Conservation (phyloP, 2,888 invertebrate genomes). For the Agonopterix alstromeriana region DNA sequence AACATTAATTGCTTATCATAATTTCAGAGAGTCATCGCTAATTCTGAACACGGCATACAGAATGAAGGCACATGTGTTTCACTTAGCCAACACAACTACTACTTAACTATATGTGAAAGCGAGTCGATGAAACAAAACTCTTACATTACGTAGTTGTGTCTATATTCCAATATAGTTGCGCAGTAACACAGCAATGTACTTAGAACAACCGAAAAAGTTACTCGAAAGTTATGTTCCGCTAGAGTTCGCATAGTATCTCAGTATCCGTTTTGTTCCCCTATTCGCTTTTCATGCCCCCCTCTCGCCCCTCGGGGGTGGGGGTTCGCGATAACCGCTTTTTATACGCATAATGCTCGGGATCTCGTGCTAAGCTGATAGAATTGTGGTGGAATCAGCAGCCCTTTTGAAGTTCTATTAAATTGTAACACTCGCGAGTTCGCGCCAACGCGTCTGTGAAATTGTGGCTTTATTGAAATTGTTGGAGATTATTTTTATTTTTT, state of each 20-base stretch:
- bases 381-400: conserved; percentile 72
- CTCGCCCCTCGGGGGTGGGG: conserved; percentile 20
- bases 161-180: conserved; percentile 22
- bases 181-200: conserved; percentile 48
- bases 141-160: conserved; percentile 21
- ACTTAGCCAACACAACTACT: conserved; percentile 11
- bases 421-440: conserved; percentile 69
- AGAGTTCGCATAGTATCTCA: conserved; percentile 30
- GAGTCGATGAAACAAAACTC: background rate
- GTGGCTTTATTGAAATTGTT: conserved; percentile 69
- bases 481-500: conserved; percentile 54
- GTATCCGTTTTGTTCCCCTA: conserved; percentile 28
- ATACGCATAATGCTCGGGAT: conserved; percentile 72
- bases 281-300: conserved; percentile 2
- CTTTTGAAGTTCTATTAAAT: conserved; percentile 76
- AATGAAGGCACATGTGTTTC: conserved; percentile 35
- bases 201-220: conserved; percentile 47
- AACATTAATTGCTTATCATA: conserved; percentile 9
- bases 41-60: conserved; percentile 24
- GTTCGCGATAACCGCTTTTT: conserved; percentile 70
- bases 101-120: background rate
- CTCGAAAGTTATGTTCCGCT: conserved; percentile 35
- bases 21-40: conserved; percentile 19
- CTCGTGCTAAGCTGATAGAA: conserved; percentile 75
- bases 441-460: conserved; percentile 71